These are phyloP conservation scores for western clawed frog (Xenopus tropicalis) DNA, from an alignment of 2,113 vertebrate genomes.

Conservation along the genomic window DNA sequence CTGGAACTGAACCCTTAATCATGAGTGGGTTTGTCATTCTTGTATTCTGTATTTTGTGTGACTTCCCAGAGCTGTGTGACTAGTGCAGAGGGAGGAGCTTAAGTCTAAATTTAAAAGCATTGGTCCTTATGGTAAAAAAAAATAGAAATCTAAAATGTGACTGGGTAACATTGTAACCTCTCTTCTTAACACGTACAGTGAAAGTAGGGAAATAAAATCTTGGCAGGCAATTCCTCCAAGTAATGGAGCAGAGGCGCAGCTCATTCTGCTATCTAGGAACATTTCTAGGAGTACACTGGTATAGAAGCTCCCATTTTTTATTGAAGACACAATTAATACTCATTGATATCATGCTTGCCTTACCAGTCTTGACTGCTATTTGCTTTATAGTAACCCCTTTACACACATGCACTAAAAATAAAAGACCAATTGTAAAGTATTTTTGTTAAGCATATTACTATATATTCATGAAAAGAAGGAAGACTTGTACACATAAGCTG, in stretches of 20 bases:
- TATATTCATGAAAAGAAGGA: too few relatives aligned
- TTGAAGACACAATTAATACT: constrained; percentile 20
- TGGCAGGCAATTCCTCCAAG: constrained; percentile 46
- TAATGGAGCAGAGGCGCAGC: constrained; percentile 48
- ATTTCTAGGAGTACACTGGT: constrained; percentile 43
- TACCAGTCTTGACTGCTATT: not conserved
- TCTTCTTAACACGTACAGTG: constrained; percentile 37
- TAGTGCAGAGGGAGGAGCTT: constrained; percentile 33
- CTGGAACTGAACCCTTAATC: constrained; percentile 96
- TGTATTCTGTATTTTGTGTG: constrained; percentile 15
- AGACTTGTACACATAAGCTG: too few relatives aligned
- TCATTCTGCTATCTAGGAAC: constrained; percentile 57
- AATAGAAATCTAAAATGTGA: constrained; percentile 34
- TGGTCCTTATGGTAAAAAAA: constrained; percentile 13
- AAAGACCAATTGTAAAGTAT: too few relatives aligned
- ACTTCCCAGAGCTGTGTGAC: constrained; percentile 16
- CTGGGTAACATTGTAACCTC: constrained; percentile 10
- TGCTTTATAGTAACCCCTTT: not conserved
- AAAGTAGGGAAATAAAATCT: constrained; percentile 43
- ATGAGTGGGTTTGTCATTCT: constrained; percentile 61
- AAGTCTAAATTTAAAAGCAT: not conserved
- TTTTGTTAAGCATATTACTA: too few relatives aligned
- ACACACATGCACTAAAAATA: too few relatives aligned
- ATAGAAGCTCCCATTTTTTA: constrained; percentile 41
- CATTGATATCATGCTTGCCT: not conserved